Conservation (phyloP, 2,888 invertebrate genomes). For the Carterocephalus palaemon region DNA sequence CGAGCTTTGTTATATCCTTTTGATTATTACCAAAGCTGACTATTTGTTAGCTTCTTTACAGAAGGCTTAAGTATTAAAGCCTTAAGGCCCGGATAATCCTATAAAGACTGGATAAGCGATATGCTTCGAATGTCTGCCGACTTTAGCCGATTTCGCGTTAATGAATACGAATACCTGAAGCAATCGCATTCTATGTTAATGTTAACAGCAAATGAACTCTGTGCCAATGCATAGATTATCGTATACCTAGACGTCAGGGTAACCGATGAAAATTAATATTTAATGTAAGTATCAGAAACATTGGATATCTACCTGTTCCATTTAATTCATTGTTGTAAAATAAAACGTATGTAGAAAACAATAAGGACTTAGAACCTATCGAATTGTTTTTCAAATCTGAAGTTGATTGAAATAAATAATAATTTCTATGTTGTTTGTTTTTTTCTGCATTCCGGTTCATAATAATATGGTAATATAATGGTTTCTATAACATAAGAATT, state of each 20-base stretch:
- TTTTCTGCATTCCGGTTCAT: too few relatives aligned
- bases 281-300: constrained; percentile 24
- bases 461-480: too few relatives aligned
- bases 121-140: neutral
- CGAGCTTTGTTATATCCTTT: too few relatives aligned
- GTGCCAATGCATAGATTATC: constrained; percentile 54
- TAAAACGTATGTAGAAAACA: constrained; percentile 32
- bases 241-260: constrained; percentile 65
- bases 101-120: too few relatives aligned
- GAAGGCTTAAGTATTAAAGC: too few relatives aligned
- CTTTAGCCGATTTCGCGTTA: neutral
- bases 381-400: constrained; percentile 51
- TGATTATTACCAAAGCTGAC: too few relatives aligned
- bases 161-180: constrained; percentile 6
- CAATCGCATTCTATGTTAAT: constrained; percentile 34
- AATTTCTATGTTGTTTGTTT: constrained; percentile 37
- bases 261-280: constrained; percentile 34
- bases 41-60: too few relatives aligned
- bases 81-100: too few relatives aligned
- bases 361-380: constrained; percentile 36
- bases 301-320: constrained; percentile 32
- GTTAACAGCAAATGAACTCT: constrained; percentile 40
- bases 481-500: too few relatives aligned
- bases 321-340: constrained; percentile 38
- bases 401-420: constrained; percentile 55